Conservation (phyloP, 2,113 vertebrate genomes). For the Vidua macroura region DNA sequence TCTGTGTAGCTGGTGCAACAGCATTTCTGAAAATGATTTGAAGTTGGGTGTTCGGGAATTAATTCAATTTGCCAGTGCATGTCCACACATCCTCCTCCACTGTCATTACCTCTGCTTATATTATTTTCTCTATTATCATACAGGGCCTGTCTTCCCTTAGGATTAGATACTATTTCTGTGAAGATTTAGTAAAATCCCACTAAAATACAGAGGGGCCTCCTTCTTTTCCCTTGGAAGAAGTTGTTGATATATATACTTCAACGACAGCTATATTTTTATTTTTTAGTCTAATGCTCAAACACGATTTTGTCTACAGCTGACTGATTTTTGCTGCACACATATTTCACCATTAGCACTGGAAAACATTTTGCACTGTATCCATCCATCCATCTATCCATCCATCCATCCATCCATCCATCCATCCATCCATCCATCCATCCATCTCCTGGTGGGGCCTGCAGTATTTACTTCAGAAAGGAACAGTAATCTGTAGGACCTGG, state of each 20-base stretch:
- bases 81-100: conserved; percentile 21
- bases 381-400: background rate
- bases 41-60: conserved; percentile 33
- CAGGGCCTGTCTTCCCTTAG: background rate
- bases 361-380: background rate
- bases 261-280: background rate
- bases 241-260: background rate
- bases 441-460: background rate
- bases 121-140: background rate
- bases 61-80: conserved; percentile 39
- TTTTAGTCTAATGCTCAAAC: background rate
- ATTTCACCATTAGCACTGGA: background rate
- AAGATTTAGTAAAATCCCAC: background rate
- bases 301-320: background rate
- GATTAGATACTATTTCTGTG: background rate
- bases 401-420: background rate
- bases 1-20: background rate
- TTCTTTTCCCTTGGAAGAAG: background rate
- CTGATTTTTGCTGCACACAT: background rate
- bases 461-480: background rate
- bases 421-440: background rate
- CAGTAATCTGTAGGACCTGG: background rate
- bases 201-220: background rate
- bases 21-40: conserved; percentile 21
- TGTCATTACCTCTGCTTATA: background rate